These are phyloP conservation scores for Cheilosia scutellata DNA, from an alignment of 2,888 invertebrate genomes.

Conservation along the genomic window DNA sequence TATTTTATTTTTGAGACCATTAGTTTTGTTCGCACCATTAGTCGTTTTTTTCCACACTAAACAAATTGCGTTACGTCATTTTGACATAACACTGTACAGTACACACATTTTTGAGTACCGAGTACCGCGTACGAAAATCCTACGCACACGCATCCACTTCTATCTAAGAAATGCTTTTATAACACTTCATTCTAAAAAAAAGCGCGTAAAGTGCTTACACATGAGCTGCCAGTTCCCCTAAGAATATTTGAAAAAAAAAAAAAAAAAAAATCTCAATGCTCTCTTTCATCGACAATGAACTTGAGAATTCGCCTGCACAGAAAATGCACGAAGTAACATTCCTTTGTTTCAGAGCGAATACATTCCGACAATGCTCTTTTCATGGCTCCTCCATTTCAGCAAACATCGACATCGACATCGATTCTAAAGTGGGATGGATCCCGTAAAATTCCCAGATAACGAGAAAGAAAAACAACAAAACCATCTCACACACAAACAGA, in stretches of 20 bases:
- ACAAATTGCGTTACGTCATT: too few species aligned
- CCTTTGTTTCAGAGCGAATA: conserved; percentile 52
- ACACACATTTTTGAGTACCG: too few species aligned
- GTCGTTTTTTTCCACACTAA: too few species aligned
- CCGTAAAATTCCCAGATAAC: conserved; percentile 56
- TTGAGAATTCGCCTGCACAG: conserved; percentile 59
- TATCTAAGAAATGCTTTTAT: conserved; percentile 1
- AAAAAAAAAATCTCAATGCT: conserved; percentile 46
- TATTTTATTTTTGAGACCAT: too few species aligned
- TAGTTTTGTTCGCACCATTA: too few species aligned
- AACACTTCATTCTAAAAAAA: neutral
- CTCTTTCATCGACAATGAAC: conserved; percentile 65
- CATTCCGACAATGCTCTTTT: conserved; percentile 53
- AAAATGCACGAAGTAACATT: conserved; percentile 28
- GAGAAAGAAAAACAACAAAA: conserved; percentile 35
- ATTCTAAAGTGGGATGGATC: conserved; percentile 52
- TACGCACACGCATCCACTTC: conserved; percentile 4
- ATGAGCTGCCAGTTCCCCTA: neutral
- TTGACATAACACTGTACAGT: too few species aligned
- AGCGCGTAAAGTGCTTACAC: conserved; percentile 3
- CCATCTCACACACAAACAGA: conserved; percentile 65
- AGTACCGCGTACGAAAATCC: too few species aligned
- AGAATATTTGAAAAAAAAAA: too few species aligned
- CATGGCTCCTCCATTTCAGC: conserved; percentile 43
- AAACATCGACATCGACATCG: conserved; percentile 48